phyloP scores from a whole-genome alignment of 1,140 invertebrate species.

The Drosophila truncata region DNA sequence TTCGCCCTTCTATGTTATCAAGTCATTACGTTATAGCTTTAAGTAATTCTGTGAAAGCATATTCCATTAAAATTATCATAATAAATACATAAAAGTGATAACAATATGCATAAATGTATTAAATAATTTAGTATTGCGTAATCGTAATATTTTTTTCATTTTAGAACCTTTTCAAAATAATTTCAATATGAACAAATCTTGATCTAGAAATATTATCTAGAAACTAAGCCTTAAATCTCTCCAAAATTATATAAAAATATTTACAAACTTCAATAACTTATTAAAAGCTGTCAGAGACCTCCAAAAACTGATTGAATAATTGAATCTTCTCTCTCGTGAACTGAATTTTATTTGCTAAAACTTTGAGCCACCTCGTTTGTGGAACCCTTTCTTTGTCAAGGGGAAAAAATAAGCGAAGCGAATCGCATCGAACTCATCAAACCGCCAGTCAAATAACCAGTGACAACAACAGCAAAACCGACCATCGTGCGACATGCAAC shows the following conservation, averaged over 20 bases:
- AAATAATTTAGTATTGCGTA: background rate
- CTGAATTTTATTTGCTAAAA: conserved; percentile 12
- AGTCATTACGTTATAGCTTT: background rate
- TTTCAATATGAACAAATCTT: too few species aligned
- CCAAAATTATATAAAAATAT: background rate
- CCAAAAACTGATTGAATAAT: background rate
- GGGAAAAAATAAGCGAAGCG: conserved; percentile 17
- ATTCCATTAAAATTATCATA: background rate
- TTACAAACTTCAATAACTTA: background rate
- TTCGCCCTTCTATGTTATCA: background rate
- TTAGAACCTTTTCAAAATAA: background rate
- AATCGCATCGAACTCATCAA: conserved; percentile 44
- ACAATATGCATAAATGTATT: background rate
- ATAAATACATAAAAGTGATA: background rate
- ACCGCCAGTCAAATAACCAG: conserved; percentile 59
- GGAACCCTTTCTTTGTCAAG: background rate
- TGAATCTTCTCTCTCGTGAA: background rate
- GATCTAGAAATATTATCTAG: background rate
- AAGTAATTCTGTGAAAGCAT: background rate
- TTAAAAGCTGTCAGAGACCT: background rate
- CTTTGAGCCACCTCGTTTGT: background rate
- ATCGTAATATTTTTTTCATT: background rate
- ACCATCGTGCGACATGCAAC: conserved; percentile 51
- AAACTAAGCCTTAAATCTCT: background rate
- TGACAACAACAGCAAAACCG: conserved; percentile 40